phyloP scores from a whole-genome alignment of 2,888 invertebrate species.

The Melanotus villosus region DNA sequence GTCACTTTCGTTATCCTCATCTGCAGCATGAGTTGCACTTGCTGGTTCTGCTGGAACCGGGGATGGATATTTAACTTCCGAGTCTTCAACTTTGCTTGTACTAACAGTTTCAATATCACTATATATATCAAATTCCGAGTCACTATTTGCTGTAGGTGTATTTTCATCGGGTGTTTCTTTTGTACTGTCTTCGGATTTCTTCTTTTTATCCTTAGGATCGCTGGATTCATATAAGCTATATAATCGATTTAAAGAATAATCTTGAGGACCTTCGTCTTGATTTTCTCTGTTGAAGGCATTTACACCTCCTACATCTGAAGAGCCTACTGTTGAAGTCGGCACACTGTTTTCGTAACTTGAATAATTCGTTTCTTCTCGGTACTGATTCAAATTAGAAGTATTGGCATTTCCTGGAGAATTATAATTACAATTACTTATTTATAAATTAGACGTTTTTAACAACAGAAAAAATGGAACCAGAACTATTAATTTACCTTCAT shows the following conservation, averaged over 20 bases:
- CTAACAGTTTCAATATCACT: slow-evolving; percentile 74
- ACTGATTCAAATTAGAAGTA: slow-evolving; percentile 20
- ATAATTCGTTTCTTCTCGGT: slow-evolving; percentile 7
- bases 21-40: slow-evolving; percentile 16
- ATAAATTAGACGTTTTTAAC: too few species aligned
- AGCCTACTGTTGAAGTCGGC: slow-evolving; percentile 54
- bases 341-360: slow-evolving; percentile 23
- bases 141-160: slow-evolving; percentile 55
- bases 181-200: slow-evolving; percentile 49
- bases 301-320: slow-evolving; percentile 1
- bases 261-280: slow-evolving; percentile 56
- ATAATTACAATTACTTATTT: not conserved
- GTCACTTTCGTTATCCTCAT: slow-evolving; percentile 65
- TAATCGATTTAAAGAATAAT: slow-evolving; percentile 59
- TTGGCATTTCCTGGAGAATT: slow-evolving; percentile 13
- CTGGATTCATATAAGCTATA: slow-evolving; percentile 48
- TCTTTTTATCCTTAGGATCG: slow-evolving; percentile 49
- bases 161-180: slow-evolving; percentile 54
- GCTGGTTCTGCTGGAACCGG: not conserved
- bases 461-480: too few species aligned
- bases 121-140: slow-evolving; percentile 74
- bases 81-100: slow-evolving; percentile 61
- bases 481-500: slow-evolving; percentile 32
- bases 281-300: slow-evolving; percentile 27
- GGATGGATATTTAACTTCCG: slow-evolving; percentile 32